Evolutionary conservation across 2,888 invertebrate genomes (phyloP), one percentile per base, ranked within the genome.

Genomic region (Antitype chi): DNA sequence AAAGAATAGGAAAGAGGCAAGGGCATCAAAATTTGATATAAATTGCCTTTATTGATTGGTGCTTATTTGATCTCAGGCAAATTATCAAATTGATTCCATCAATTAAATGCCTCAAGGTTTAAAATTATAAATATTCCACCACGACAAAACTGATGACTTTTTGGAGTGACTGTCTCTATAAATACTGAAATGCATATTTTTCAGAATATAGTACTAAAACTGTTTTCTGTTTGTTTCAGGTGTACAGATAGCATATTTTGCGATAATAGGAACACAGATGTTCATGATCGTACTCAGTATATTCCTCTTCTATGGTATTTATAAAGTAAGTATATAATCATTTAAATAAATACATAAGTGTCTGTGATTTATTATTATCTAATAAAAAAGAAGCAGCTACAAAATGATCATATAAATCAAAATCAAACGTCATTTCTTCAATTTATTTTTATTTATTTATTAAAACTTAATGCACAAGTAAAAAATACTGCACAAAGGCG

Each of bases 241-340:
- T 95, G 98, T 98, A 90, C 98, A 98, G 97, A 98, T 98, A 94
- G 98, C 98, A 86, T 98, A 98, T 94, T 97, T 98, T 89, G 98
- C 98, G 89, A 98, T 98, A 89, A 98, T 98, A 94, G 98, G 98
- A 91, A 98, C 98, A 68, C 98, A 98, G 94, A 97, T 98, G 96
- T 98, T 98, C 90, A 98, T 98, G 98, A 97, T 98, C 85, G 95
- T 98, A 78, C 96, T 98, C 76, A 98, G 98, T 92, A 97, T 98
- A 94, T 97, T 98, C 89, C 95, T 98, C 78, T 97, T 98, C 90
- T 97, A 98, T 93, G 98, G 98, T 85, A 98, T 98, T 93, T 97
- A 98, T 96, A 98, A 98, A 97, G 98, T 98, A 94, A 98, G 97
- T 96, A 89, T 70, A 59, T 13, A 20, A 25, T 49, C 13, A 17